Evolutionary conservation across 2,797 vertebrate genomes (phyloP), one percentile per base, ranked within the genome.

Genomic region (Takifugu ocellatus): DNA sequence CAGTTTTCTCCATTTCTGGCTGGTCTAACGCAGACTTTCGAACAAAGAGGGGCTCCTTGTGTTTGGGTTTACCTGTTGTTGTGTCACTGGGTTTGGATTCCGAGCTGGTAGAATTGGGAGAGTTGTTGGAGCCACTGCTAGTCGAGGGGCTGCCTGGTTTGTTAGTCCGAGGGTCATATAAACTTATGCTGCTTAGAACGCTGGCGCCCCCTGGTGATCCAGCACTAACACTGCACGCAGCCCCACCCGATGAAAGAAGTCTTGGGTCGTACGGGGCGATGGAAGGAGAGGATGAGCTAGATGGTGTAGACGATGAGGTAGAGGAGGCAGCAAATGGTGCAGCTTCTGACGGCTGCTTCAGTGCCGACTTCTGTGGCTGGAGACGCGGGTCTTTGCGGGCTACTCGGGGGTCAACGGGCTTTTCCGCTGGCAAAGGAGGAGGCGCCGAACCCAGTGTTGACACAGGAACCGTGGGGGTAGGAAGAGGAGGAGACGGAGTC

Each of bases 1-100:
- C 24, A 0, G 70, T 72, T 55, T 94, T 96, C 46, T 94, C 94
- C 0, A 82, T 51, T 12, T 97, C 94, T 0, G 90, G 93, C 56
- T 95, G 94, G 3, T 98, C 95, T 77, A 98, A 56, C 0, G 96
- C 94, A 0, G 96, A 98, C n/a, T 95, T 95, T 0, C 96, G 91
- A 1, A 94, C 83, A 51, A 98, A 98, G 0, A 95, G 88, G 0
- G 94, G 95, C 69, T 98, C 96, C 75, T 96, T 96, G 55, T 87
- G 54, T 67, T 95, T 95, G 7, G 79, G 15, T 68, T 94, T 96
- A 17, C 45, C 39, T 0, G 74, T 49, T 0, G 91, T 74, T 0
- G 78, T 4, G 5, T 89, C 89, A 0, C 66, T 74, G 6, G 81
- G 55, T 83, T 92, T 94, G 5, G 89, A 56, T 59, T 92, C 91